Base-by-base conservation (phyloP, 2,113 vertebrate genomes). In the Pagrus major region DNA sequence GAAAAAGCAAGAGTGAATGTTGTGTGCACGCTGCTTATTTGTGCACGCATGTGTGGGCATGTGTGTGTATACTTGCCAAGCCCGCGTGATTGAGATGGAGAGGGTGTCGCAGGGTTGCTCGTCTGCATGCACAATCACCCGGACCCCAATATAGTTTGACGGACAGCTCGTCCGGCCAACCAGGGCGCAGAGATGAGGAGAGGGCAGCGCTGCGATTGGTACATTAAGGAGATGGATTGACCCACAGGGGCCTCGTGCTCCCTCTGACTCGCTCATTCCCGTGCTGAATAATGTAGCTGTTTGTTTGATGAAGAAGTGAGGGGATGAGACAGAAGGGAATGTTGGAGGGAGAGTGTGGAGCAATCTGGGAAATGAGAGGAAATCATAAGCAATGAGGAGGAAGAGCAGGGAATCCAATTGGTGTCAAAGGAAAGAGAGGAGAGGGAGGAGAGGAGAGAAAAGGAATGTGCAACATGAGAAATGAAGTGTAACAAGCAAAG, bases 41-140 rank as follows among this genome's bases (percentile, higher is more conserved):
- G 67, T 60, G 64, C 69, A 64, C 55, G 42, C 27, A 29, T 44
- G 11, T 73, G 67, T 66, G 66, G 46, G 54, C 12, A 35, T 51
- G 47, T 64, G 29, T 73, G 16, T 39, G 47, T 61, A 37, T n/a
- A 42, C 64, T 77, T 71, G 66, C 73, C 80, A 76, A 71, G 71
- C 70, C 76, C 7, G 23, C 10, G 55, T 81, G 80, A 88, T 91
- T 91, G 83, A 91, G 72, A 93, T 90, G 92, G 81, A 89, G 78
- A 78, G 82, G 64, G 77, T 72, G 88, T 82, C 31, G 68, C 79
- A 41, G 35, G 42, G 77, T 37, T 33, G 64, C 83, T 83, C 16
- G 55, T 89, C 86, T 88, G 91, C 91, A 93, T 90, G 71, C 89
- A 78, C 63, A 90, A 92, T 83, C 72, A 83, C 42, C 76, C 31